Evolutionary conservation across 2,888 invertebrate genomes (phyloP), one percentile per base, ranked within the genome.

Genomic region (Nomada hirtipes): DNA sequence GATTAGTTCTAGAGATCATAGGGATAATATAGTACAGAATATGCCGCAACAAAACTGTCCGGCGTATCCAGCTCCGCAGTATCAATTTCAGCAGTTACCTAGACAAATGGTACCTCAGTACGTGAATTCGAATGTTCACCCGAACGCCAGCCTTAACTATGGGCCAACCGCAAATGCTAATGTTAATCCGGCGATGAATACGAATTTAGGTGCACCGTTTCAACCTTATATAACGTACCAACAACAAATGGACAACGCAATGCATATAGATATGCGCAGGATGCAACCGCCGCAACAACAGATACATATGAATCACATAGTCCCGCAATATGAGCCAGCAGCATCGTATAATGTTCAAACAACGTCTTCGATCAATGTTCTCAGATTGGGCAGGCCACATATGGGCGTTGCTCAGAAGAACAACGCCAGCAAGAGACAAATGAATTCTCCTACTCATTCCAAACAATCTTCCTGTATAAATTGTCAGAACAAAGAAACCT

Each of bases 21-120:
- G 90, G 60, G 88, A 88, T 9, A 82, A 74, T 42, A 59, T 87
- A 3, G 71, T 83, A 20, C 91, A 90, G 68, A 89, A 89, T 76
- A 84, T 88, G 10, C 83, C 83, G 4, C 90, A 89, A 55, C 91
- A 89, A 84, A 91, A 88, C 68, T 91, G 90, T 64, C 91, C 90
- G 0, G 87, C 89, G 4, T 91, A 91, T 80, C 86, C 89, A 10
- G 78, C 89, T 2, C 82, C 89, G 0, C 90, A 89, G 26, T 91
- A 92, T 64, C 91, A 91, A 18, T 90, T 90, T 82, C 91, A 90
- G 23, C 90, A 90, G 59, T 65, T 91, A 60, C 89, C 89, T 4
- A 88, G 91, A 23, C 91, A 90, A 72, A 89, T 92, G 83, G 85
- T 89, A 55, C 89, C 91, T 2, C 90, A 91, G n/a, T 92, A 90